Evolutionary conservation across 2,888 invertebrate genomes (phyloP).

Genomic region (Eupithecia vulgata): DNA sequence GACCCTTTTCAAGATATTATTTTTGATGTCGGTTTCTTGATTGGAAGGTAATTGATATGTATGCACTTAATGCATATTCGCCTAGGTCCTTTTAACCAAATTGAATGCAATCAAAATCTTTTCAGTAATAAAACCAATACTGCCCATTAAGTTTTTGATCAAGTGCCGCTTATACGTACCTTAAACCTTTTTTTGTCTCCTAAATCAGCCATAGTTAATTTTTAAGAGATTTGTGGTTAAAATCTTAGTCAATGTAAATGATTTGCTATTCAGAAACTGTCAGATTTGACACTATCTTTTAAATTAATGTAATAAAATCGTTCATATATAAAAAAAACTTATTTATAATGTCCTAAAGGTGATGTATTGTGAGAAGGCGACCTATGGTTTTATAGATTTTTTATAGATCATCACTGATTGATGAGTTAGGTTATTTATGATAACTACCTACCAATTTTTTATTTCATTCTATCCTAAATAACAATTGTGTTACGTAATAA

Average conservation of each 20-base stretch:
- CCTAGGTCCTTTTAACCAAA: not conserved
- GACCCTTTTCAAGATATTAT: not conserved
- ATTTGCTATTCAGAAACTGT: slow-evolving; percentile 21
- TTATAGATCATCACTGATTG: slow-evolving; percentile 22
- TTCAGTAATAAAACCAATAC: not conserved
- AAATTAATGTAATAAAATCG: slow-evolving; percentile 26
- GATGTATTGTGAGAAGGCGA: slow-evolving; percentile 36
- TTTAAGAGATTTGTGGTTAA: slow-evolving; percentile 17
- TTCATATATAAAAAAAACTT: slow-evolving; percentile 5
- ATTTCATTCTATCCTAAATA: not conserved
- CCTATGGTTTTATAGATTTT: slow-evolving; percentile 24
- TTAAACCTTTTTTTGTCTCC: slow-evolving; percentile 9
- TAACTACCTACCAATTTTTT: not conserved
- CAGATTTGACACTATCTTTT: slow-evolving; percentile 21
- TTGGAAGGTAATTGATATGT: not conserved
- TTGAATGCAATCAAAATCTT: not conserved
- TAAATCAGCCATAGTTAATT: slow-evolving; percentile 2
- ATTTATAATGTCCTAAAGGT: slow-evolving; percentile 25
- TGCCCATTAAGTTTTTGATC: not conserved
- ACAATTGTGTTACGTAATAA: not conserved
- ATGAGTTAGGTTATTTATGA: slow-evolving; percentile 15
- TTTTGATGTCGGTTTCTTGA: not conserved
- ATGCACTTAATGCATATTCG: not conserved
- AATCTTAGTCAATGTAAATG: slow-evolving; percentile 11
- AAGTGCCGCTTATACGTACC: not conserved